Evolutionary conservation across 2,113 vertebrate genomes (phyloP).

Genomic region (Emydura subglobosa): DNA sequence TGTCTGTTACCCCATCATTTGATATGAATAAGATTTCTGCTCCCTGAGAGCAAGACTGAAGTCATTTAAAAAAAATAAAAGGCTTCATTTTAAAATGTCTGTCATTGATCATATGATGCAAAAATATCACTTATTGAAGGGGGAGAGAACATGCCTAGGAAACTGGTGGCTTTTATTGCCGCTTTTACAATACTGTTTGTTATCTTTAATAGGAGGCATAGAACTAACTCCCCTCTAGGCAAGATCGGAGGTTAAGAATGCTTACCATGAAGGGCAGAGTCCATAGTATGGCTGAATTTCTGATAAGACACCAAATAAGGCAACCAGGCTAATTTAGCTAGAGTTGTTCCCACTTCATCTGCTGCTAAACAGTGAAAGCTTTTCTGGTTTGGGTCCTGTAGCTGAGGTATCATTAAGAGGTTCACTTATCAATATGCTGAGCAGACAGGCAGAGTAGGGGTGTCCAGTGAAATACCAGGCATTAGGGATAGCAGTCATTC

Average conservation of each 20-base stretch:
- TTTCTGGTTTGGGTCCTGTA: background rate
- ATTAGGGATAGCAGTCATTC: rapidly evolving
- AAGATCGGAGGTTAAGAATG: background rate
- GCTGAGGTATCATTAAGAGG: background rate
- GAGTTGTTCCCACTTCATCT: background rate
- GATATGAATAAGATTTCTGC: background rate
- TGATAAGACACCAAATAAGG: background rate
- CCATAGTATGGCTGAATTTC: background rate
- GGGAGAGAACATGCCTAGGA: background rate
- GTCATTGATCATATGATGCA: background rate
- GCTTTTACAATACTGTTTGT: background rate
- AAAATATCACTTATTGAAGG: background rate
- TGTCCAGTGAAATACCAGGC: background rate
- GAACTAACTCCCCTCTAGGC: background rate
- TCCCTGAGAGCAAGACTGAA: background rate
- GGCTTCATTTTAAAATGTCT: no score
- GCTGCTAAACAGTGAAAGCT: background rate
- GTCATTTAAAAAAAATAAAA: background rate
- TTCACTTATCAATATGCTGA: background rate
- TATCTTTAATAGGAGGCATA: background rate
- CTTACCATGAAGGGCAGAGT: background rate
- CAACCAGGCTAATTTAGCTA: background rate
- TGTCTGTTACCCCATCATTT: background rate
- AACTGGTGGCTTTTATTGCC: background rate
- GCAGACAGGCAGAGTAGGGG: background rate